Evolutionary conservation across 2,113 vertebrate species (phyloP).

Genomic region (Gallinago jamesoni): DNA sequence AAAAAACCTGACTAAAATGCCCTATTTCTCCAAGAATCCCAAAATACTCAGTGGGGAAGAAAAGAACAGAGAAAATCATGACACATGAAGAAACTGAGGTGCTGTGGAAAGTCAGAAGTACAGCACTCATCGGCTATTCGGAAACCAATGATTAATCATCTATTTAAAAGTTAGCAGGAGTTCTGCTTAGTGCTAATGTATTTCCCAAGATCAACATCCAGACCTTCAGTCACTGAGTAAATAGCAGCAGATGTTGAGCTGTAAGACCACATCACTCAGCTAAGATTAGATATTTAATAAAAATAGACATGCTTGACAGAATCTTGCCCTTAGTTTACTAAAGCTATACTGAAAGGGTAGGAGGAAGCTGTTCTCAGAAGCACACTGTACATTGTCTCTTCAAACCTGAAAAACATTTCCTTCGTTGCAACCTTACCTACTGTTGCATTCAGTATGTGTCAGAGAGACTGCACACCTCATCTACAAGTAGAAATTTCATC

Average conservation of each 20-base stretch:
- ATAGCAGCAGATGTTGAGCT: conserved; percentile 29
- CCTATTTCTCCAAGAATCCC: not conserved
- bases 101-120: not conserved
- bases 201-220: conserved; percentile 40
- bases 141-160: not conserved
- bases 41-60: not conserved
- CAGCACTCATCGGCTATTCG: not conserved
- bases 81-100: not conserved
- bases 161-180: not conserved
- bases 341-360: not conserved
- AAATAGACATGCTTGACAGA: conserved; percentile 7
- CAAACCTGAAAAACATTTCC: not conserved
- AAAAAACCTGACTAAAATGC: not conserved
- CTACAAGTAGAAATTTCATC: not conserved
- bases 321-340: not conserved
- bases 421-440: not conserved
- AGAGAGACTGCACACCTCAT: not conserved
- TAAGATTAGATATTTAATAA: conserved; percentile 46
- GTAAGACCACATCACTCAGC: not conserved
- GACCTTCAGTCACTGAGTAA: conserved; percentile 28
- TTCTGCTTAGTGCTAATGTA: not conserved
- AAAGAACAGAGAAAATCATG: not conserved
- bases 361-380: not conserved
- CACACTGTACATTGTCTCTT: not conserved
- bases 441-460: not conserved